Evolutionary conservation across 2,888 invertebrate genomes (phyloP), one percentile per base, ranked within the genome.

Genomic region (Coenonympha glycerion): DNA sequence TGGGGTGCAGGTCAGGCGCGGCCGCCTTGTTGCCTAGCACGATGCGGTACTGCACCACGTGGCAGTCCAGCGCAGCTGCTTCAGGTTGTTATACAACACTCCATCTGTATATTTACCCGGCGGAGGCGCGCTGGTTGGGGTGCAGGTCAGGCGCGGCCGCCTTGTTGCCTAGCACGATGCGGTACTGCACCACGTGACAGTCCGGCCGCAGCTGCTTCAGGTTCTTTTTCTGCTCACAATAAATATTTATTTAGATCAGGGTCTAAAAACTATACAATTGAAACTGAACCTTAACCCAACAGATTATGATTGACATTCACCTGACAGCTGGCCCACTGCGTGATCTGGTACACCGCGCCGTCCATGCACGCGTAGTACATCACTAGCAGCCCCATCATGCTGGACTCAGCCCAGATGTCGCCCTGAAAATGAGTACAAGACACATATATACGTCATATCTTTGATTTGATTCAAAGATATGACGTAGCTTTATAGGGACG

Each of bases 301-400:
- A n/a, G n/a, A n/a, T n/a, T n/a, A n/a, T n/a, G n/a, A n/a, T n/a
- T n/a, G n/a, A n/a, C n/a, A n/a, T n/a, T 34, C 18, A 92, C 94
- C 89, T 97, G 96, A 80, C 98, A 98, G 60, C 95, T 93, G 16
- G 97, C 98, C 98, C 98, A 98, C 80, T 97, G 96, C 37, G 97
- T 97, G 66, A 98, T 97, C 83, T 98, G 96, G 79, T 96, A 98
- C 22, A 98, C 94, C 56, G 93, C 94, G 49, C 96, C 96, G 79
- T 98, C 97, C 96, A 98, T 97, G 68, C 97, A 95, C 46, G 98
- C 97, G 81, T 95, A 96, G 88, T 97, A 98, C 88, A 95, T 94
- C 93, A 97, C 96, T 40, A 95, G 90, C 63, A 97, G 91, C 11
- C 97, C 97, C 84, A 96, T 89, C 87, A 95, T 90, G 66, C 90